A percentile compares a stretch with the other conserved stretches of the same genome.
These are phyloP conservation scores for Germaria angustata DNA, from an alignment of 2,888 invertebrate species.

Conservation along the genomic window DNA sequence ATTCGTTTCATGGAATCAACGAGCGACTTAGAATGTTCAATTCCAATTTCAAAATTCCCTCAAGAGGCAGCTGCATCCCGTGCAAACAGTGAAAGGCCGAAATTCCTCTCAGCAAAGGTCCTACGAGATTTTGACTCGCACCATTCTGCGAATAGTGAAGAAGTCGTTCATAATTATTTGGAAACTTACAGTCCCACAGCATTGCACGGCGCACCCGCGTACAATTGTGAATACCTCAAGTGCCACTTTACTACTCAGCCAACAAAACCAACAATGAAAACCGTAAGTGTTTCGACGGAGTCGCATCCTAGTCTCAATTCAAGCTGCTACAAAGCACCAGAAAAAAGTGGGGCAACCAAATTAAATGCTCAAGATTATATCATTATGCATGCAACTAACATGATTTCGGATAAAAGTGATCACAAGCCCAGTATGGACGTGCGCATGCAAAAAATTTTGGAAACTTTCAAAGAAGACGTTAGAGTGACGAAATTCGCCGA, in stretches of 20 bases:
- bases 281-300: slow-evolving; percentile 65
- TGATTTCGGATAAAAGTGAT: slow-evolving; percentile 31
- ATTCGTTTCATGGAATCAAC: slow-evolving; percentile 66
- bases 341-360: background rate
- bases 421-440: slow-evolving; percentile 57
- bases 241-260: background rate
- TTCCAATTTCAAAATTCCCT: slow-evolving; percentile 24
- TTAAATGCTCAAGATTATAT: slow-evolving; percentile 57
- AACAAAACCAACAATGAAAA: slow-evolving; percentile 22
- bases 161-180: slow-evolving; percentile 63
- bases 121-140: slow-evolving; percentile 58
- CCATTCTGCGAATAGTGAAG: slow-evolving; percentile 31
- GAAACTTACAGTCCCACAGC: slow-evolving; percentile 55
- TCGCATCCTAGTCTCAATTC: slow-evolving; percentile 61
- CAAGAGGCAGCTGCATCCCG: background rate
- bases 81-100: slow-evolving; percentile 4
- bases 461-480: slow-evolving; percentile 66
- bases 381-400: slow-evolving; percentile 57
- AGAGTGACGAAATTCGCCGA: slow-evolving; percentile 1
- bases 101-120: slow-evolving; percentile 39
- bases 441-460: slow-evolving; percentile 67
- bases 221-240: slow-evolving; percentile 37
- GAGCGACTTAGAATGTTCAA: slow-evolving; percentile 61
- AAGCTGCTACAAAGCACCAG: background rate
- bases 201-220: slow-evolving; percentile 44